Percentiles rank a stretch among this genome's conserved stretches.
Conservation (phyloP, 2,113 vertebrate genomes). For the Notarius quadriscutis region DNA sequence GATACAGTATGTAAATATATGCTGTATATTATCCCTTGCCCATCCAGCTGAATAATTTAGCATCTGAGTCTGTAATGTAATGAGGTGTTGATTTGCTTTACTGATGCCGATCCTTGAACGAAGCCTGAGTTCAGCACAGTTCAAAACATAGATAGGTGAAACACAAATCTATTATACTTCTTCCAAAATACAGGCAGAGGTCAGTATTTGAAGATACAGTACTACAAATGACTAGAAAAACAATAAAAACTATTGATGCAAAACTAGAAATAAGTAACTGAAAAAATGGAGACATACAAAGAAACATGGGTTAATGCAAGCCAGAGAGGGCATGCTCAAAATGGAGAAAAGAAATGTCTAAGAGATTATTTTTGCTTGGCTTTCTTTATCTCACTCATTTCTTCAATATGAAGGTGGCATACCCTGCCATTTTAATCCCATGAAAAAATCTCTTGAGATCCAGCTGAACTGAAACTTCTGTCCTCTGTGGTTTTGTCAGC, state of each 20-base stretch:
- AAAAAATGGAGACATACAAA: background rate
- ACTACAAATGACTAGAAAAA: background rate
- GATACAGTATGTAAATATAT: background rate
- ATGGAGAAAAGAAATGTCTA: background rate
- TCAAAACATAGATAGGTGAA: background rate
- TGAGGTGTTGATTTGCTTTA: background rate
- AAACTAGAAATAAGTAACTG: background rate
- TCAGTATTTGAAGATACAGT: background rate
- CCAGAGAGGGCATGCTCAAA: background rate
- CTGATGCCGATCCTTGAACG: background rate
- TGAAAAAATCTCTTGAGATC: conserved; percentile 19
- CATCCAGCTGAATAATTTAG: background rate
- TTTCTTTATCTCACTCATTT: conserved; percentile 11
- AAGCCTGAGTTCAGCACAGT: background rate
- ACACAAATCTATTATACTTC: background rate
- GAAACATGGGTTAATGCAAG: background rate
- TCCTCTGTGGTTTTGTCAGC: conserved; percentile 10
- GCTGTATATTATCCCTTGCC: background rate
- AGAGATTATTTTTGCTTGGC: conserved; percentile 1
- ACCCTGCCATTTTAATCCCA: background rate
- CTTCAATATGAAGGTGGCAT: conserved; percentile 2
- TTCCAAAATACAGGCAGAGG: background rate
- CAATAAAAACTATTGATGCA: background rate
- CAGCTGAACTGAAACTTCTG: background rate
- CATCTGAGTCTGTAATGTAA: background rate